Percentiles rank a stretch among this genome's conserved stretches.
Evolutionary conservation across 2,113 vertebrate species (phyloP).

Genomic region (Muntiacus muntjak): DNA sequence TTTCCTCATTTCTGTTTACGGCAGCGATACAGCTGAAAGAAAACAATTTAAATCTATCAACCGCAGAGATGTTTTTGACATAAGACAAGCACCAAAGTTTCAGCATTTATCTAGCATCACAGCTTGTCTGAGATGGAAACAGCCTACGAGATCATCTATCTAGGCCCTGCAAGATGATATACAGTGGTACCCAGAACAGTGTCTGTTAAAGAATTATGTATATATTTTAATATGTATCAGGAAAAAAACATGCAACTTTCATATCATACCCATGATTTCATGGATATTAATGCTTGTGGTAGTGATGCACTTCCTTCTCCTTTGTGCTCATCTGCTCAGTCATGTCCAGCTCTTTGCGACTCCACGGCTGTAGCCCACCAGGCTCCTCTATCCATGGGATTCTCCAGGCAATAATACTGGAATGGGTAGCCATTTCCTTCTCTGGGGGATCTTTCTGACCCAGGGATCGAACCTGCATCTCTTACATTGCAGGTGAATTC

Average conservation of each 20-base stretch:
- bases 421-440: neutral
- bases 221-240: neutral
- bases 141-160: neutral
- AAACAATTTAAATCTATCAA: slow-evolving; percentile 66
- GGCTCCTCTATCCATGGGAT: neutral
- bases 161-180: neutral
- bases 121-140: slow-evolving; percentile 36
- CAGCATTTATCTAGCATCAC: slow-evolving; percentile 17
- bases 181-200: neutral
- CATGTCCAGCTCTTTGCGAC: neutral
- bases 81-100: slow-evolving; percentile 39
- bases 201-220: neutral
- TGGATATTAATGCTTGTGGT: neutral
- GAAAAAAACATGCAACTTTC: neutral
- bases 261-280: neutral
- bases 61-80: slow-evolving; percentile 39
- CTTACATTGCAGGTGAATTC: neutral
- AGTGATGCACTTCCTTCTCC: neutral
- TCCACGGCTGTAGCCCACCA: no score
- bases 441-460: neutral
- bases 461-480: neutral
- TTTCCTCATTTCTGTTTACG: slow-evolving; percentile 57
- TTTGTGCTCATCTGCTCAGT: neutral
- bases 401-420: neutral
- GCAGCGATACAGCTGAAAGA: slow-evolving; percentile 39